phyloP scores from a whole-genome alignment of 2,113 vertebrate genomes.

The Ctenomys sociabilis region DNA sequence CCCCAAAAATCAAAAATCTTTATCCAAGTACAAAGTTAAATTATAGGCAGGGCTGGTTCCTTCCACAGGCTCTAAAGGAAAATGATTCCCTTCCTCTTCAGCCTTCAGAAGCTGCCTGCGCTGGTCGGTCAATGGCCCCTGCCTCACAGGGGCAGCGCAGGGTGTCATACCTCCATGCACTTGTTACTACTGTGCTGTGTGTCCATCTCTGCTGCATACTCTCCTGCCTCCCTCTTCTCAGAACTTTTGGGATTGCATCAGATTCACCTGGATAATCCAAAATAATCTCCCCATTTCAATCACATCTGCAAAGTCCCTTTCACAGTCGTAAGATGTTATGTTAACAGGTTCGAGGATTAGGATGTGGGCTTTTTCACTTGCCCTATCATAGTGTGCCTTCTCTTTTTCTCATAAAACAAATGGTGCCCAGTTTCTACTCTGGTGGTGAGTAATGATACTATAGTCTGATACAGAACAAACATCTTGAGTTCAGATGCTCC shows the following conservation, averaged over 20 bases:
- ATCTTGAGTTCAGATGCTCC: not conserved
- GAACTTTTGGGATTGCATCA: not conserved
- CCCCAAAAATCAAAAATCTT: not conserved
- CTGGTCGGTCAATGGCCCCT: not conserved
- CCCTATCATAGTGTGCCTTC: not conserved
- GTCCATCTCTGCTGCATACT: not conserved
- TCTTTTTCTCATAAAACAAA: not conserved
- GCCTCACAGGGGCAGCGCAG: not conserved
- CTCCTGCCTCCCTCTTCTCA: not conserved
- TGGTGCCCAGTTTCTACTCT: not conserved
- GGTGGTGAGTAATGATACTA: not conserved
- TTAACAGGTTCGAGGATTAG: not conserved
- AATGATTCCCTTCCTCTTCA: not conserved
- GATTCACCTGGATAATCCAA: not conserved
- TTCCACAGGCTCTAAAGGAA: not conserved
- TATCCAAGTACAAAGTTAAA: not conserved
- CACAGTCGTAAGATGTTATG: not conserved
- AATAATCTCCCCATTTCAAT: not conserved
- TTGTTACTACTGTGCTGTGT: not conserved
- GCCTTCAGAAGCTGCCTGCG: not conserved
- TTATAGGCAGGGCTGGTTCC: not conserved
- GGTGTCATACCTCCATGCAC: not conserved
- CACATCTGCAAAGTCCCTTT: not conserved
- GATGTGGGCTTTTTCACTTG: not conserved
- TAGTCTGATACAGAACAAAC: not conserved